Evolutionary conservation across 1,140 invertebrate genomes (phyloP), one percentile per base, ranked within the genome.

Genomic region (Bombus turneri): DNA sequence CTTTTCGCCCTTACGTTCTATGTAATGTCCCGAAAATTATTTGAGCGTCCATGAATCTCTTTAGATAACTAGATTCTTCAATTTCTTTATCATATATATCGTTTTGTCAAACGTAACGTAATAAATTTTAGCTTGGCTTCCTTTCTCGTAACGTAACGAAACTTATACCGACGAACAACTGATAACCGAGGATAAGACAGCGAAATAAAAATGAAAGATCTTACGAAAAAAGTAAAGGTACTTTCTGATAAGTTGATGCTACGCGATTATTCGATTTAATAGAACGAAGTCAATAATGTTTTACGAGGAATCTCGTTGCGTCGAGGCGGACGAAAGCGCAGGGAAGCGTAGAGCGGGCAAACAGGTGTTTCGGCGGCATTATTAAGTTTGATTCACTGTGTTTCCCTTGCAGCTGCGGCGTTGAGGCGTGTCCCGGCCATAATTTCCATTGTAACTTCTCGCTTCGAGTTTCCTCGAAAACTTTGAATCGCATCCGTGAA

Each of bases 241-340:
- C 47, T 53, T 53, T 22, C 5, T 6, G 47, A 18, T 18, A 18
- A 47, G n/a, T 53, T 12, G 43, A 34, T 41, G 10, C 9, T 12
- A 25, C 43, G 0, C 18, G 43, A 69, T 80, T 34, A 93, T 93
- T 91, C 92, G 87, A 93, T 92, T 94, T 94, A 94, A 94, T 94
- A 93, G 93, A 94, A 94, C 89, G 87, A 93, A 92, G 92, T 91
- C 86, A 88, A 94, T 92, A 92, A 94, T 92, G 87, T 89, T 91
- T 92, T 85, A 83, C 87, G 79, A 84, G 87, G 68, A 64, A 87
- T 83, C 71, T 28, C 25, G 85, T 28, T 37, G 77, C 64, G 66
- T n/a, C 31, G 28, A 37, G 47, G 25, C 25, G 9, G 86, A 77
- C 59, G 80, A 73, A 76, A 78, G 43, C 68, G 43, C 47, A 39